A percentile compares a stretch with the other conserved stretches of the same genome.
Conservation (phyloP, 2,888 invertebrate genomes). For the Drosophila emarginata region DNA sequence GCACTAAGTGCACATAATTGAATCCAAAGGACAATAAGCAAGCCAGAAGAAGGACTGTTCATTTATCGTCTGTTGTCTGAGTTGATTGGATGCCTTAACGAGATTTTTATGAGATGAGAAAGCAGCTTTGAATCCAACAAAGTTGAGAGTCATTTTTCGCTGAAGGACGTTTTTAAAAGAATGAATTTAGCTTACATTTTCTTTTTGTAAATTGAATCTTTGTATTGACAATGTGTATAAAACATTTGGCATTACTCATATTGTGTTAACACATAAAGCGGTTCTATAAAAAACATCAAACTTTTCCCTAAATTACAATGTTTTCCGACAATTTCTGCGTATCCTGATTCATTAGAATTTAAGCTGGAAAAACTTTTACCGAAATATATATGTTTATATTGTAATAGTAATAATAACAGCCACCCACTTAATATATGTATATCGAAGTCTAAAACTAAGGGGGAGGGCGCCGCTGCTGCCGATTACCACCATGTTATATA, state of each 20-base stretch:
- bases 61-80: conserved; percentile 13
- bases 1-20: conserved; percentile 67
- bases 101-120: conserved; percentile 40
- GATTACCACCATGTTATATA: conserved; percentile 52
- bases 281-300: conserved; percentile 24
- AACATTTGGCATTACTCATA: background rate
- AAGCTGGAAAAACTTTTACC: conserved; percentile 45
- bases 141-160: conserved; percentile 9
- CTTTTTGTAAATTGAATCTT: background rate
- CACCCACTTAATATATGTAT: conserved; percentile 8
- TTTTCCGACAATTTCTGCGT: conserved; percentile 1
- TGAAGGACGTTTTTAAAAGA: background rate
- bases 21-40: conserved; percentile 52
- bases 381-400: conserved; percentile 26
- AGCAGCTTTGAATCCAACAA: conserved; percentile 5
- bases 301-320: conserved; percentile 15
- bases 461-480: background rate
- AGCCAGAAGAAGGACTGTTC: conserved; percentile 10
- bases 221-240: background rate
- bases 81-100: conserved; percentile 32
- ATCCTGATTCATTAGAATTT: conserved; percentile 48
- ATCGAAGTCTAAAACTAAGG: background rate
- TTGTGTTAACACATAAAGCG: conserved; percentile 25
- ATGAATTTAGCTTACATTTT: background rate
- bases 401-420: conserved; percentile 48